phyloP scores from a whole-genome alignment of 2,113 vertebrate genomes.

The Oryzias curvinotus region DNA sequence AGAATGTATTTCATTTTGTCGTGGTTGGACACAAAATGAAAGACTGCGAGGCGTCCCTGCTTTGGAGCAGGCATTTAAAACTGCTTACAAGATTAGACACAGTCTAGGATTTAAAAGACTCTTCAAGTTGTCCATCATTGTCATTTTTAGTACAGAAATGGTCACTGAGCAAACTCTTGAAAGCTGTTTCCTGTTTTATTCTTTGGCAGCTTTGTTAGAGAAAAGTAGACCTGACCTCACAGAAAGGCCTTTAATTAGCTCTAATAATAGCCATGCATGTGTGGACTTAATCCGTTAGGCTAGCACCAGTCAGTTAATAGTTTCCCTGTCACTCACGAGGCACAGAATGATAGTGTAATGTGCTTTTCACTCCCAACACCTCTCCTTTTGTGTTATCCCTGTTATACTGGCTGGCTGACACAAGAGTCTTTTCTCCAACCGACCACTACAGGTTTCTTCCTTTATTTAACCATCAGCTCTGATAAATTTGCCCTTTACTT shows the following conservation, averaged over 20 bases:
- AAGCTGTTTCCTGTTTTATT: constrained; percentile 74
- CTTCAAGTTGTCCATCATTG: constrained; percentile 45
- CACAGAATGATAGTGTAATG: constrained; percentile 72
- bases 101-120: constrained; percentile 13
- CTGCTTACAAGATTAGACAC: constrained; percentile 14
- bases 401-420: constrained; percentile 27
- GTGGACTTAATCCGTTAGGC: constrained; percentile 79
- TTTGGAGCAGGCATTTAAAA: constrained; percentile 22
- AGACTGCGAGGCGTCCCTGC: constrained; percentile 5
- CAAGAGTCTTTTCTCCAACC: constrained; percentile 53
- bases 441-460: constrained; percentile 45
- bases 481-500: constrained; percentile 56
- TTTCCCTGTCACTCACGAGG: constrained; percentile 79
- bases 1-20: no score
- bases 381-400: constrained; percentile 59
- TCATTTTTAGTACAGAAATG: constrained; percentile 44
- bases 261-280: constrained; percentile 80
- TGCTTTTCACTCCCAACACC: constrained; percentile 75
- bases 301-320: constrained; percentile 74
- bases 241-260: constrained; percentile 76
- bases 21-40: no score
- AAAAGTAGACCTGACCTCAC: constrained; percentile 69
- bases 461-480: constrained; percentile 60
- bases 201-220: constrained; percentile 69
- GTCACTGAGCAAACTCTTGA: constrained; percentile 58